Evolutionary conservation across 2,888 invertebrate species (phyloP).

Genomic region (Hirudinaria manillensis): DNA sequence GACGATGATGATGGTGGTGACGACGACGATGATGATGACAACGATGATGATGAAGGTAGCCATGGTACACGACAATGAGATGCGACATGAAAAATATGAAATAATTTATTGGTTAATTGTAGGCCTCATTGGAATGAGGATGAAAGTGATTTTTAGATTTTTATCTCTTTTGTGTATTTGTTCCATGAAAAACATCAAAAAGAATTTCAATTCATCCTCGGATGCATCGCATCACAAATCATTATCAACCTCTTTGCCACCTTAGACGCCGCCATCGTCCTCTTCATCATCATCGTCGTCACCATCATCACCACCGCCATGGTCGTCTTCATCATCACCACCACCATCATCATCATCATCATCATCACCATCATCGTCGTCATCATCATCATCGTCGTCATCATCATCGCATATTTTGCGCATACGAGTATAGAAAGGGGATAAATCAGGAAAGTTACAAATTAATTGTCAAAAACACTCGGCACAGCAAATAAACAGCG

Average conservation of each 20-base stretch:
- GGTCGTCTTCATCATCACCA: constrained; percentile 17
- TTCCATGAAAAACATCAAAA: too few species aligned
- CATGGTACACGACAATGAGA: too few species aligned
- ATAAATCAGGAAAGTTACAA: too few species aligned
- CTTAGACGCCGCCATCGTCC: neutral
- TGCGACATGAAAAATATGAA: too few species aligned
- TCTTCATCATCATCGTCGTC: constrained; percentile 18
- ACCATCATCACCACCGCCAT: neutral
- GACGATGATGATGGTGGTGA: neutral
- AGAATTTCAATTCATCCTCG: neutral
- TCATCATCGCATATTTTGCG: constrained; percentile 3
- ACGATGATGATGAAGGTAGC: neutral
- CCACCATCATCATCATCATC: constrained; percentile 25
- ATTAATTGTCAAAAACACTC: too few species aligned
- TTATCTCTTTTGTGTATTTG: too few species aligned
- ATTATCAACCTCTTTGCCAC: constrained; percentile 10
- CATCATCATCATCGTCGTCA: constrained; percentile 2
- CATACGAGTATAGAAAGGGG: too few species aligned
- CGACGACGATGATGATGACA: neutral
- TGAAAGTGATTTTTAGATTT: too few species aligned
- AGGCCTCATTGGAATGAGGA: too few species aligned
- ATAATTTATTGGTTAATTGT: too few species aligned
- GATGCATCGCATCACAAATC: neutral
- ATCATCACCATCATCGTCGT: neutral
- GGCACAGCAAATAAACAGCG: too few species aligned